A percentile compares a stretch with the other conserved stretches of the same genome.
phyloP scores from a whole-genome alignment of 1,140 invertebrate species.

The Calliphora vicina region DNA sequence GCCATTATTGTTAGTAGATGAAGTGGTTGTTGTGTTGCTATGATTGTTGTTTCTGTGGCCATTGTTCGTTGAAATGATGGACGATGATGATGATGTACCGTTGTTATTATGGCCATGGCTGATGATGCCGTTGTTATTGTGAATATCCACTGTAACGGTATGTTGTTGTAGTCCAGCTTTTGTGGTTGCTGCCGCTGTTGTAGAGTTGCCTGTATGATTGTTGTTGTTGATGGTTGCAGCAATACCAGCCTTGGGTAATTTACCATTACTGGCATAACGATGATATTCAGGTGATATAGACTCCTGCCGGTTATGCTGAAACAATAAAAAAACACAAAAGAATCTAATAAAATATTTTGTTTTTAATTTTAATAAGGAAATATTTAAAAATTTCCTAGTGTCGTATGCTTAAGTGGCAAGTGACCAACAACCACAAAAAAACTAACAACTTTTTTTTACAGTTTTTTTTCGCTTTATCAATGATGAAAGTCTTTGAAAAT shows the following conservation, averaged over 20 bases:
- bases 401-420: neutral
- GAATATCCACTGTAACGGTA: slow-evolving; percentile 58
- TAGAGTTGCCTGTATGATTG: neutral
- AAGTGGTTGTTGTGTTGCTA: slow-evolving; percentile 26
- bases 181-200: slow-evolving; percentile 38
- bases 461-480: slow-evolving; percentile 3
- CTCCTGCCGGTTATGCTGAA: slow-evolving; percentile 60
- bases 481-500: slow-evolving; percentile 12
- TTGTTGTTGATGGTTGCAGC: neutral
- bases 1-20: slow-evolving; percentile 57
- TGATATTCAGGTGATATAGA: slow-evolving; percentile 61
- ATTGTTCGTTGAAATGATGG: slow-evolving; percentile 59
- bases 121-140: slow-evolving; percentile 47
- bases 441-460: neutral
- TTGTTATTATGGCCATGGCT: slow-evolving; percentile 30
- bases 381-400: neutral
- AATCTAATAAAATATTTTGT: slow-evolving; percentile 3
- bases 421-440: neutral
- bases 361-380: neutral
- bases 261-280: slow-evolving; percentile 61
- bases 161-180: slow-evolving; percentile 41
- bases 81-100: slow-evolving; percentile 50
- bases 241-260: slow-evolving; percentile 49
- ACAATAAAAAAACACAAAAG: slow-evolving; percentile 21
- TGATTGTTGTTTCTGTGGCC: slow-evolving; percentile 38